Evolutionary conservation across 1,140 invertebrate genomes (phyloP).

Genomic region (Bombus huntii): DNA sequence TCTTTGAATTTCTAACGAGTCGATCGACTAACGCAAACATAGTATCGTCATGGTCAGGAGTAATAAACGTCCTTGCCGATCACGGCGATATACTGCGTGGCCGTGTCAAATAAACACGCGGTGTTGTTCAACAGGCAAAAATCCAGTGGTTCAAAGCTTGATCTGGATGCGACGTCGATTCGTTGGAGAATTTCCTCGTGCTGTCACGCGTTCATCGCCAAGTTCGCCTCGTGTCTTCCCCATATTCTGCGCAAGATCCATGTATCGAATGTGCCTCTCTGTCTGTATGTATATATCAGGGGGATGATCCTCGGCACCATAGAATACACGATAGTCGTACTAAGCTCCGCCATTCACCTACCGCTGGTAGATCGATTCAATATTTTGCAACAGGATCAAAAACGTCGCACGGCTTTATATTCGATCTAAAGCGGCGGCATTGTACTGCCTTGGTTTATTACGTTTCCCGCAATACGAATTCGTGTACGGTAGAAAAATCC

Average conservation of each 20-base stretch:
- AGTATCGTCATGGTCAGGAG: neutral
- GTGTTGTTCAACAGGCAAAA: slow-evolving; percentile 6
- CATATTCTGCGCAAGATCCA: slow-evolving; percentile 53
- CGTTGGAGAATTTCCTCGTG: slow-evolving; percentile 50
- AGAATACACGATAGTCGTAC: slow-evolving; percentile 61
- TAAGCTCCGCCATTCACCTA: slow-evolving; percentile 73
- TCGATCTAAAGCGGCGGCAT: slow-evolving; percentile 29
- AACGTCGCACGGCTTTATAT: slow-evolving; percentile 34
- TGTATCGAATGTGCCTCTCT: slow-evolving; percentile 35
- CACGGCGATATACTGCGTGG: neutral
- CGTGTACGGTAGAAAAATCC: neutral
- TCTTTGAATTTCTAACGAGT: slow-evolving; percentile 34
- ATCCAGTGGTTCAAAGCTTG: neutral
- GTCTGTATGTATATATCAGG: slow-evolving; percentile 47
- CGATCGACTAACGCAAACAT: slow-evolving; percentile 58
- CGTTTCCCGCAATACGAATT: slow-evolving; percentile 13
- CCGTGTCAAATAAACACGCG: neutral
- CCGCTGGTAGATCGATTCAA: slow-evolving; percentile 67
- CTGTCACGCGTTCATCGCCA: slow-evolving; percentile 57
- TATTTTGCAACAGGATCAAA: slow-evolving; percentile 72
- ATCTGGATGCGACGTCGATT: slow-evolving; percentile 41
- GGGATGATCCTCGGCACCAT: slow-evolving; percentile 61
- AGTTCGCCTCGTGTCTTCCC: slow-evolving; percentile 47
- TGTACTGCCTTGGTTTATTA: slow-evolving; percentile 49
- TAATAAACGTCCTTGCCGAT: neutral